Conservation (phyloP, 2,113 vertebrate species). For the mouse (Mus musculus) region DNA sequence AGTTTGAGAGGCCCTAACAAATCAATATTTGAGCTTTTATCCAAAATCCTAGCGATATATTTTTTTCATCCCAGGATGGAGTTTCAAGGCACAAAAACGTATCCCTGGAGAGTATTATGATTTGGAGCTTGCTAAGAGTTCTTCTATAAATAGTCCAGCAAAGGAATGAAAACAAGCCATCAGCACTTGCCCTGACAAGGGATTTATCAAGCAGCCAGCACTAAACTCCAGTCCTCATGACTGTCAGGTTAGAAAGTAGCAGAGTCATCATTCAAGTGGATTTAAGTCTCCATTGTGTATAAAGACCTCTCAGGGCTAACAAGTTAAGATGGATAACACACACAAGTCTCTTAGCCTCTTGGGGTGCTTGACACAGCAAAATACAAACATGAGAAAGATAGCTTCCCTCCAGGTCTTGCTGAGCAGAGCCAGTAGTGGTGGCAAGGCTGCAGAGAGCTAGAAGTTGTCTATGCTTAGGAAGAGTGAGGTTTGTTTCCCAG, state of each 20-base stretch:
- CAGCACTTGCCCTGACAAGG: slow-evolving; percentile 48
- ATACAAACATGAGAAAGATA: background rate
- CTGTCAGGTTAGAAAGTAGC: slow-evolving; percentile 12
- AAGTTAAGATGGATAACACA: slow-evolving; percentile 47
- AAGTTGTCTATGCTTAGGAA: rapidly evolving
- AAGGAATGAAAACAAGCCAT: slow-evolving; percentile 72
- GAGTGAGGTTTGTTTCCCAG: background rate
- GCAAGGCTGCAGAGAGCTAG: background rate
- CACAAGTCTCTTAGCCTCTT: background rate
- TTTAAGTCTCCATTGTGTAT: slow-evolving; percentile 40
- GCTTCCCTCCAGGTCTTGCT: background rate
- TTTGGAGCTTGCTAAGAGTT: slow-evolving; percentile 64
- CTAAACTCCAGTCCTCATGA: background rate
- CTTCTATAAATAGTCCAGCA: slow-evolving; percentile 73
- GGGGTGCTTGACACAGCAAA: slow-evolving; percentile 34
- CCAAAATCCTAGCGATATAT: slow-evolving; percentile 33
- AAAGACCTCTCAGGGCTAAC: slow-evolving; percentile 60
- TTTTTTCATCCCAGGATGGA: slow-evolving; percentile 47
- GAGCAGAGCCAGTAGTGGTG: background rate
- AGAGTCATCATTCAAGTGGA: slow-evolving; percentile 62
- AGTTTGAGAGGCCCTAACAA: background rate
- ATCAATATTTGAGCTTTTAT: slow-evolving; percentile 56
- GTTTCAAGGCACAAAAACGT: slow-evolving; percentile 64
- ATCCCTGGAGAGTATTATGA: slow-evolving; percentile 63
- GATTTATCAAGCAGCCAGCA: background rate